Conservation (phyloP, 2,113 vertebrate species). For the Seriola rivoliana region DNA sequence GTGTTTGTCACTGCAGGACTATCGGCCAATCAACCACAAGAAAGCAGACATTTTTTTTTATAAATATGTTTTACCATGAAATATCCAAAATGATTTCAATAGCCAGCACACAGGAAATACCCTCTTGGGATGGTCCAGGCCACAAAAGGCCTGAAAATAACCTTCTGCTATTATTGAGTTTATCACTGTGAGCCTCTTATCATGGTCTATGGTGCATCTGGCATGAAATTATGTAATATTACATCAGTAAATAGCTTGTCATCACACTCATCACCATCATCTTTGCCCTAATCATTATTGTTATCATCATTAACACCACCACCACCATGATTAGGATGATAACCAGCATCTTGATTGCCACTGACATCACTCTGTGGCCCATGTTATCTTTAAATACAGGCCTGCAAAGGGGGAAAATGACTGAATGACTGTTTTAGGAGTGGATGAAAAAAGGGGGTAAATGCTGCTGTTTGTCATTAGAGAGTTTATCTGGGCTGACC, state of each 20-base stretch:
- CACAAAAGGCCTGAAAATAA: constrained; percentile 34
- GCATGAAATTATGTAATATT: constrained; percentile 63
- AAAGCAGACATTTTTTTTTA: neutral
- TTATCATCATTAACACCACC: constrained; percentile 27
- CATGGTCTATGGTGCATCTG: constrained; percentile 36
- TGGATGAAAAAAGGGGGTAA: neutral
- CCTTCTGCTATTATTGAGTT: constrained; percentile 29
- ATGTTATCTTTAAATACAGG: constrained; percentile 20
- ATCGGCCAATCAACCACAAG: neutral
- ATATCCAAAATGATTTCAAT: neutral
- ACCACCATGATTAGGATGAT: neutral
- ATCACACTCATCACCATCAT: constrained; percentile 23
- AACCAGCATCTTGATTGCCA: constrained; percentile 14
- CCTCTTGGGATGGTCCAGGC: constrained; percentile 1
- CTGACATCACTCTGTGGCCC: constrained; percentile 20
- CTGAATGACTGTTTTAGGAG: constrained; percentile 5
- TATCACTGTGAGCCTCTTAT: constrained; percentile 20
- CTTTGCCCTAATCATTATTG: neutral
- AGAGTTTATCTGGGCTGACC: constrained; percentile 68
- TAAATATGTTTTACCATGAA: neutral
- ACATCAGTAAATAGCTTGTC: constrained; percentile 60
- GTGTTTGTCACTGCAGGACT: constrained; percentile 6
- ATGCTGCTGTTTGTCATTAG: constrained; percentile 35
- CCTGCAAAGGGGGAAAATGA: neutral
- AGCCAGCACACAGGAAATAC: neutral